Base-by-base conservation (phyloP, 1,140 invertebrate genomes). In the Hetaerina americana region DNA sequence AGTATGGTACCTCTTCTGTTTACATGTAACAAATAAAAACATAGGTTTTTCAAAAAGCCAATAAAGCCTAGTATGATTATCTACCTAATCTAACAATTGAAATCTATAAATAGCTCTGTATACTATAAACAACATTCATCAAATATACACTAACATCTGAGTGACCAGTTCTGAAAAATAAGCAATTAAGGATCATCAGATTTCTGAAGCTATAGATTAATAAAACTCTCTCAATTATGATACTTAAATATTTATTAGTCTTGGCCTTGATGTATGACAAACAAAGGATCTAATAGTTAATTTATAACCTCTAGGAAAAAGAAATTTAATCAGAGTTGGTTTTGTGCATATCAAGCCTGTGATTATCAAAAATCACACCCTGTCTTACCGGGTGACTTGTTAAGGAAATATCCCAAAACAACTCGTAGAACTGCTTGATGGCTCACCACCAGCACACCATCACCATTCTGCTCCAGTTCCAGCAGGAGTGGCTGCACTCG, bases 391-490 rank as follows among this genome's bases (percentile, higher is more conserved):
- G 89, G 87, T 73, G 86, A 87, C 76, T 92, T 92, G 77, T 95
- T 92, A 72, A 94, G 81, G 80, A 96, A 97, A 79, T 94, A 96
- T 1, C 92, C 94, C 66, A 97, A 85, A 70, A 97, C 86, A 82
- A 94, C 96, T n/a, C 95, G 85, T 15, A 95, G 81, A 0, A 97
- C 91, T 0, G 95, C 95, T 79, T 97, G 94, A 80, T 97, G 94
- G 12, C 91, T 93, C 5, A 97, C 87, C 15, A 95, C 90, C 31
- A 97, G 82, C 0, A 97, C 88, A 79, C 95, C 94, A 73, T 90
- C 88, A 73, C 94, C 89, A 57, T 57, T 57, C 73, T 89, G 85
- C 76, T 96, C 92, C 15, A 97, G 80, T 75, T 95, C 93, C 0
- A 85, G 82, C 0, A 92, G 82, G 0, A 95, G 90, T 5, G 92